Percentiles rank a stretch among this genome's conserved stretches.
Evolutionary conservation across 2,888 invertebrate genomes (phyloP).

Genomic region (Chromoteleia sp.): DNA sequence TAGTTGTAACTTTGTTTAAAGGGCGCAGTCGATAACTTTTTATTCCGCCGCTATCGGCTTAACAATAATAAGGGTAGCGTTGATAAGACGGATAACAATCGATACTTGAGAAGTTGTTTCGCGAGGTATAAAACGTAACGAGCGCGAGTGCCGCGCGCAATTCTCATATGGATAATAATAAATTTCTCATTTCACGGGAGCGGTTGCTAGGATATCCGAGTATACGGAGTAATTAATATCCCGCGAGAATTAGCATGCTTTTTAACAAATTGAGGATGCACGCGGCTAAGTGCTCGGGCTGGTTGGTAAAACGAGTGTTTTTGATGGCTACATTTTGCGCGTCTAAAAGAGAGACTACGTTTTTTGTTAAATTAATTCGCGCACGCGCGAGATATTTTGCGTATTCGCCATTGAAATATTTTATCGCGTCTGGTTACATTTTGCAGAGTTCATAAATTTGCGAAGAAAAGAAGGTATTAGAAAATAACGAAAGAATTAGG

Average conservation of each 20-base stretch:
- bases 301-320: constrained; percentile 23
- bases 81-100: constrained; percentile 38
- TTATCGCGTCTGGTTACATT: not conserved
- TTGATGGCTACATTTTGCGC: constrained; percentile 45
- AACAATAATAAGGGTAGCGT: constrained; percentile 27
- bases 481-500: too few species aligned
- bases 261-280: constrained; percentile 58
- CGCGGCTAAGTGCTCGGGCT: constrained; percentile 43
- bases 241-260: constrained; percentile 53
- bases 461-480: too few species aligned
- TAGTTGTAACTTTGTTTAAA: constrained; percentile 17
- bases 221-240: constrained; percentile 48
- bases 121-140: constrained; percentile 18
- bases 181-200: constrained; percentile 41
- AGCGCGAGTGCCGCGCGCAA: not conserved
- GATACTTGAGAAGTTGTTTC: constrained; percentile 44
- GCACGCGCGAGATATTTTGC: not conserved
- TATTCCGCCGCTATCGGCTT: constrained; percentile 7
- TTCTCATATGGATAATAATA: constrained; percentile 29
- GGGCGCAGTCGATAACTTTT: constrained; percentile 24
- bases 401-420: not conserved
- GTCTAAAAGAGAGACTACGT: constrained; percentile 22
- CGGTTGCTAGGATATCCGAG: constrained; percentile 28
- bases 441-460: not conserved
- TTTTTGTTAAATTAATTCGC: constrained; percentile 27